A percentile compares a stretch with the other conserved stretches of the same genome.
Conservation (phyloP, 2,888 invertebrate genomes). For the Melolontha melolontha region DNA sequence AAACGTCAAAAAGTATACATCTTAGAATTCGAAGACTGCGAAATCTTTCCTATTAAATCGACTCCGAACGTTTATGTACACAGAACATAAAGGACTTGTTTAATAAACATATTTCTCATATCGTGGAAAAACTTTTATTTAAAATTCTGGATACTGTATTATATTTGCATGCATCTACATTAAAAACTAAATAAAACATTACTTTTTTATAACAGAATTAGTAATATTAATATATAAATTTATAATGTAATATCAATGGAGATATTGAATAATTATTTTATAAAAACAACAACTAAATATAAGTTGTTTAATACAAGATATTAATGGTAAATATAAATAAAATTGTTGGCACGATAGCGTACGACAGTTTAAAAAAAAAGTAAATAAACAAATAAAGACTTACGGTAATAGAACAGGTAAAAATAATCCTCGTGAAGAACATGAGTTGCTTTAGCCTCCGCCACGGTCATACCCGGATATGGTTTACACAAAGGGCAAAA, state of each 20-base stretch:
- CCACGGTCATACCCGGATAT: conserved; percentile 34
- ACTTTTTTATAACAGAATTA: too few relatives aligned
- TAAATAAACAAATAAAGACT: conserved; percentile 42
- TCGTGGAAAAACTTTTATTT: too few relatives aligned
- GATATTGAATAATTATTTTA: too few relatives aligned
- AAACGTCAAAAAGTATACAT: background rate
- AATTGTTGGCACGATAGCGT: background rate
- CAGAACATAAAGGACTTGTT: conserved; percentile 22
- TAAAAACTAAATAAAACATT: too few relatives aligned
- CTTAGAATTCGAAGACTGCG: conserved; percentile 5
- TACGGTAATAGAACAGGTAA: conserved; percentile 54
- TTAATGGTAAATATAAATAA: background rate
- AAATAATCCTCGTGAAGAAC: conserved; percentile 54
- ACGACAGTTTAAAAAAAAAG: background rate
- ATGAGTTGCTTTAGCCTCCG: conserved; percentile 32
- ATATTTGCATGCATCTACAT: too few relatives aligned
- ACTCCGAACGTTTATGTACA: conserved; percentile 7
- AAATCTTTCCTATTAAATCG: conserved; percentile 7
- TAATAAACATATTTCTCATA: conserved; percentile 6
- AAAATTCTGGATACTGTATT: too few relatives aligned
- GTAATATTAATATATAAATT: too few relatives aligned
- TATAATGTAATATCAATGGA: too few relatives aligned
- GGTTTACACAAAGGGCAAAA: conserved; percentile 29
- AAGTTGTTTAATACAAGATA: too few relatives aligned
- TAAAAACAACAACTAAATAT: too few relatives aligned